Percentiles rank a stretch among this genome's conserved stretches.
Evolutionary conservation across 2,888 invertebrate species (phyloP).

Genomic region (Scotopteryx bipunctaria): DNA sequence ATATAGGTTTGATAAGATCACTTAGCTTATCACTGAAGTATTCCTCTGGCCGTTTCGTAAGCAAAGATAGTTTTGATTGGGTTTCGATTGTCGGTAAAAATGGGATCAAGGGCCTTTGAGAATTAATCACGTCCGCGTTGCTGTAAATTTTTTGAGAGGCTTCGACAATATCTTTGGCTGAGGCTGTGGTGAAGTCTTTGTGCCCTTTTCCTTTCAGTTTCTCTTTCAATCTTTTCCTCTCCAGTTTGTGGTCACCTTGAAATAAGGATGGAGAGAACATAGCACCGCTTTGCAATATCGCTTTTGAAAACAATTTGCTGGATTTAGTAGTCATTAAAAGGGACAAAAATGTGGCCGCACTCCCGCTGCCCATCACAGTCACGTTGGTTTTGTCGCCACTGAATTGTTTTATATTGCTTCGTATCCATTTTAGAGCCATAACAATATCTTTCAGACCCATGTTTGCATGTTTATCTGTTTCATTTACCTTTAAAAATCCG

Average conservation of each 20-base stretch:
- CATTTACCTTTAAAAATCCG: constrained; percentile 69
- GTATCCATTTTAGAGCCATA: constrained; percentile 72
- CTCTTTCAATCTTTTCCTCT: constrained; percentile 52
- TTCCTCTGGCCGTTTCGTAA: constrained; percentile 47
- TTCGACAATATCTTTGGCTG: constrained; percentile 54
- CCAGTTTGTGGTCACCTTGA: constrained; percentile 51
- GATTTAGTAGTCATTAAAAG: constrained; percentile 62
- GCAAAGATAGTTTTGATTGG: constrained; percentile 51
- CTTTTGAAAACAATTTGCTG: constrained; percentile 64
- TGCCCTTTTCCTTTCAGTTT: constrained; percentile 49
- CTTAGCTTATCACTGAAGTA: constrained; percentile 38
- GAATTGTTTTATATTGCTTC: constrained; percentile 60
- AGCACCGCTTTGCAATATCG: constrained; percentile 74
- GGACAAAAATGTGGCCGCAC: constrained; percentile 66
- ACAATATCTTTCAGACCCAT: constrained; percentile 78
- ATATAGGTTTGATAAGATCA: constrained; percentile 55
- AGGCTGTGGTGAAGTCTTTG: constrained; percentile 45
- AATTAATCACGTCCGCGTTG: constrained; percentile 57
- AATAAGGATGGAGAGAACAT: constrained; percentile 68
- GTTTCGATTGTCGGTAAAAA: constrained; percentile 65
- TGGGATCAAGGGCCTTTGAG: constrained; percentile 67
- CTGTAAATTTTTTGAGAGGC: constrained; percentile 62
- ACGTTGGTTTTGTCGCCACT: constrained; percentile 66
- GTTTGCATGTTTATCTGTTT: constrained; percentile 60
- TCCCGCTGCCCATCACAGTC: constrained; percentile 69